Base-by-base conservation (phyloP, 2,888 invertebrate species). In the Eueremaeus valkanovi region DNA sequence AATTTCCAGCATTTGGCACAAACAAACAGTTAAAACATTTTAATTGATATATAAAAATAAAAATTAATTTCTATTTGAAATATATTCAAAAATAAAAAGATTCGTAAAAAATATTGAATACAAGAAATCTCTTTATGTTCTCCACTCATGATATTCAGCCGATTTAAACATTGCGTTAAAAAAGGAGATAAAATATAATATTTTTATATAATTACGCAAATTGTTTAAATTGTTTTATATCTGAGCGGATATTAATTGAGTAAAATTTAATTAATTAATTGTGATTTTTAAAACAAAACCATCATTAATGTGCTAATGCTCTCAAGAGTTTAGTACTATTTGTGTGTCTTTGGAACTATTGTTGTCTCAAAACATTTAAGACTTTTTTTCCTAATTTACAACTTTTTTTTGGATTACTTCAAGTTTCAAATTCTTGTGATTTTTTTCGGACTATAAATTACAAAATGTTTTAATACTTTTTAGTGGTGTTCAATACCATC, bases 351-450 rank as follows among this genome's bases (percentile, higher is more conserved):
- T 66, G 63, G 33, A 66, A 36, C 36, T 36, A 66, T 36, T 55
- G 36, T 36, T 66, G 36, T 66, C 63, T 18, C 21, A 36, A 36
- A 36, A 66, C n/a, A 66, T 36, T 29, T 21, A 36, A 66, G n/a
- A 66, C 63, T 36, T 66, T 66, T 63, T 66, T 31, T 61, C 8
- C 3, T 13, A 18, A 66, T 11, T 36, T 9, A 66, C 55, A 61
- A 27, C 36, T 36, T 66, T 66, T 21, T 21, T 66, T 33, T 36
- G 13, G n/a, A 66, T 66, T 66, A 33, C n/a, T 33, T 66, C 36
- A 21, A 66, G 63, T 66, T 66, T 66, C 13, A 33, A n/a, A 66
- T 66, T 66, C 36, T 66, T 66, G 63, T 66, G 63, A 66, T 66
- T 36, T 66, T 66, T 66, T 66, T 45, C 18, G 36, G 11, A 16